Conservation (phyloP, 2,113 vertebrate genomes). For the Varanus salvator region DNA sequence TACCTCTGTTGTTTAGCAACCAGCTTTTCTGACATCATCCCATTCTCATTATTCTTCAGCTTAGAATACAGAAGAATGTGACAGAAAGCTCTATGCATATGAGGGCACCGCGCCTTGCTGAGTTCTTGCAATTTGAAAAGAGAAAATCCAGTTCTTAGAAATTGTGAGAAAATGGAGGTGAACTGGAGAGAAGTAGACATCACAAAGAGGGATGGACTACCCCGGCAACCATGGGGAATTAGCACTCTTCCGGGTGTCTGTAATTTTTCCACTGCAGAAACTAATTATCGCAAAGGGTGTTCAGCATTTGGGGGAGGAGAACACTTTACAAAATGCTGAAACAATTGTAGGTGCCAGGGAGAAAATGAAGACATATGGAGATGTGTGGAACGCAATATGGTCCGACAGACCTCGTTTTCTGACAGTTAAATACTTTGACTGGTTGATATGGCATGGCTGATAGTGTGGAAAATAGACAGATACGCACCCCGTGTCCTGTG, state of each 20-base stretch:
- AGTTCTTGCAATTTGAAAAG: neutral
- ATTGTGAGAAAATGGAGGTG: neutral
- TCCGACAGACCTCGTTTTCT: conserved; percentile 58
- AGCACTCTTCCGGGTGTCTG: neutral
- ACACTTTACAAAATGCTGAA: conserved; percentile 53
- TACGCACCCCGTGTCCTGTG: neutral
- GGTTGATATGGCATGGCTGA: conserved; percentile 27
- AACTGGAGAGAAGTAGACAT: neutral
- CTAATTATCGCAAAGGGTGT: conserved; percentile 16
- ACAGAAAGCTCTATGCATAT: neutral
- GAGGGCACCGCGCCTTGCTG: neutral
- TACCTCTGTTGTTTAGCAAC: neutral
- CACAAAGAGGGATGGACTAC: neutral
- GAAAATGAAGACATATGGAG: conserved; percentile 48
- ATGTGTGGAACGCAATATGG: conserved; percentile 37
- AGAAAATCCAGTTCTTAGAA: too few relatives aligned
- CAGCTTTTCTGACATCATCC: neutral
- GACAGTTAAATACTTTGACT: conserved; percentile 60
- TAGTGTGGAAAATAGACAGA: neutral
- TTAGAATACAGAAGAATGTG: neutral
- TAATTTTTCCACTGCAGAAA: conserved; percentile 17
- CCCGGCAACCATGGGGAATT: neutral
- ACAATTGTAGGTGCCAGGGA: conserved; percentile 44
- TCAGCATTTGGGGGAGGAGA: conserved; percentile 16
- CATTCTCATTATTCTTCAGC: neutral